phyloP scores from a whole-genome alignment of 2,888 invertebrate genomes.

The Hypselothyrea guttata region DNA sequence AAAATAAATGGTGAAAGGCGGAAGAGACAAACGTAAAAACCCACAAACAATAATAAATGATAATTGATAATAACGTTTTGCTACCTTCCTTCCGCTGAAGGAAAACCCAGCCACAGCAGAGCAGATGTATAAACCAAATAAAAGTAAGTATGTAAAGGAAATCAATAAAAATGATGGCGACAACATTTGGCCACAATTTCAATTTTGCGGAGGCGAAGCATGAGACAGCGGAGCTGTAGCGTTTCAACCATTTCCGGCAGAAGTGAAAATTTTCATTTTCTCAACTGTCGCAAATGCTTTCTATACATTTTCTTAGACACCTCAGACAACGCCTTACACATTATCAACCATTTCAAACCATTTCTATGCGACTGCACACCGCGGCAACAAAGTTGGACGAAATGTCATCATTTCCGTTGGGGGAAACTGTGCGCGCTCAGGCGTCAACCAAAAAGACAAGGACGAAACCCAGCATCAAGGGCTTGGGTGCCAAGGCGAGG shows the following conservation, averaged over 20 bases:
- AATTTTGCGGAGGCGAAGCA: conserved; percentile 55
- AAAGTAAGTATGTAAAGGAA: conserved; percentile 56
- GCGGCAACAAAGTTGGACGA: conserved; percentile 72
- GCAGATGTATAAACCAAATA: conserved; percentile 18
- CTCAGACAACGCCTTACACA: conserved; percentile 40
- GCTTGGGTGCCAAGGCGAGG: conserved; percentile 1
- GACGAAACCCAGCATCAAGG: no score
- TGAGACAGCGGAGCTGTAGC: conserved; percentile 45
- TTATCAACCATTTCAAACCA: conserved; percentile 11
- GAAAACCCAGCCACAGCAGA: background rate
- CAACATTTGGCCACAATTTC: conserved; percentile 73
- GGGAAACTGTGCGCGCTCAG: conserved; percentile 60
- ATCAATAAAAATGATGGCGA: conserved; percentile 72
- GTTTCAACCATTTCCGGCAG: conserved; percentile 65
- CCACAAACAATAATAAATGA: conserved; percentile 69
- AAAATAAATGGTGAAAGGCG: conserved; percentile 9
- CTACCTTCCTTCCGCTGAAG: conserved; percentile 67
- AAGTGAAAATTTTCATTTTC: conserved; percentile 69
- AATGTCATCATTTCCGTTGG: conserved; percentile 79
- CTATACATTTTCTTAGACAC: conserved; percentile 53
- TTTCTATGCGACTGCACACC: conserved; percentile 70
- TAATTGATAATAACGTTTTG: conserved; percentile 75
- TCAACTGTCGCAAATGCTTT: conserved; percentile 50
- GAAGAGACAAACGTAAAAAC: conserved; percentile 25
- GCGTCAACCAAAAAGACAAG: conserved; percentile 31